Conservation (phyloP, 35 echinoderm and acorn worm species). For the Acanthaster planci region DNA sequence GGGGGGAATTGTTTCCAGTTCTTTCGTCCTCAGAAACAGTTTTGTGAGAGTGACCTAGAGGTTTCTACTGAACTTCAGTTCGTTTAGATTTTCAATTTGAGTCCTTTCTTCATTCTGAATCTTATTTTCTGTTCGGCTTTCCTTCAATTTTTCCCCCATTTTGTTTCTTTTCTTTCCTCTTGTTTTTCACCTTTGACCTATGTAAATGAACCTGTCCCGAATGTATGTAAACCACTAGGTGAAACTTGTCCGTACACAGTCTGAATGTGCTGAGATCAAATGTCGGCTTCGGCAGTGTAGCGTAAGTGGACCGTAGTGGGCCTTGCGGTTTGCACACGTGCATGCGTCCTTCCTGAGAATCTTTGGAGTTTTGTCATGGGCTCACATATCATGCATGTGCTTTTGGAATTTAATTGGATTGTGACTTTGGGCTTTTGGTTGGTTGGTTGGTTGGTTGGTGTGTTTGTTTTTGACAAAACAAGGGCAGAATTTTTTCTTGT, state of each 20-base stretch:
- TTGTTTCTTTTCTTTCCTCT: neutral
- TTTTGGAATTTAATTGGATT: too few relatives aligned
- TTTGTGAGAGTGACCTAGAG: too few relatives aligned
- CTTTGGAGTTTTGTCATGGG: neutral
- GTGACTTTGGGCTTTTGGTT: too few relatives aligned
- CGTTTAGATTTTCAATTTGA: neutral
- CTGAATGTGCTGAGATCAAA: conserved; percentile 82
- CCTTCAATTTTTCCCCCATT: neutral
- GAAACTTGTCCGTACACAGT: conserved; percentile 76
- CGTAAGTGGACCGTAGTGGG: conserved; percentile 73
- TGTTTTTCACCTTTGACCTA: conserved; percentile 12
- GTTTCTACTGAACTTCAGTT: neutral
- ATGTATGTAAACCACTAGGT: conserved; percentile 34
- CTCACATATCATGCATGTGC: too few relatives aligned
- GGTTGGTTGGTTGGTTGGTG: too few relatives aligned
- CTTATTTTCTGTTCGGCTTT: too few relatives aligned
- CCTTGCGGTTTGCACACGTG: neutral
- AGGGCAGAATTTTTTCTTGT: too few relatives aligned
- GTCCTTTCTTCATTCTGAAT: neutral
- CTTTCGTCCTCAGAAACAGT: too few relatives aligned
- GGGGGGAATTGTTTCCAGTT: too few relatives aligned
- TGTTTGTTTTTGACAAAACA: too few relatives aligned
- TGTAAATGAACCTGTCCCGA: conserved; percentile 22
- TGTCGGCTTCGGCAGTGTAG: conserved; percentile 69
- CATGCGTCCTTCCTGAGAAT: neutral